Base-by-base conservation (phyloP, 1,140 invertebrate species). In the Zelostemma sp. region DNA sequence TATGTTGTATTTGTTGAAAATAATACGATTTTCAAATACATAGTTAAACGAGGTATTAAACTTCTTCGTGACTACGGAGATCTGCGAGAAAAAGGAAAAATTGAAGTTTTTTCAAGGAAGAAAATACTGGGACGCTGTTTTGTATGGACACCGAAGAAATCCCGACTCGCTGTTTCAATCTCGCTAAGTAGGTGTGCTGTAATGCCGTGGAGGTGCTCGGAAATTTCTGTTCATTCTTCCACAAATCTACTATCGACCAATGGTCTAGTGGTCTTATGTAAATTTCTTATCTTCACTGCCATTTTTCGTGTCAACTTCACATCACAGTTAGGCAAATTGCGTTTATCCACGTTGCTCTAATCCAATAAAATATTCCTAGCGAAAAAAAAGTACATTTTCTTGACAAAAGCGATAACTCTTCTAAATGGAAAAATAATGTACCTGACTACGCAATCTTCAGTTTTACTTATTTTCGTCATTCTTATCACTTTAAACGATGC, bases 261-360 rank as follows among this genome's bases (percentile, higher is more conserved):
- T 55, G 49, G 58, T 61, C 62, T 31, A 58, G 21, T 50, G 54
- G 16, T 40, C 35, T 47, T 66, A 66, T 66, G 65, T 71, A 62
- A 66, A 63, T 71, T 71, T 66, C 66, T 71, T 66, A 71, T 66
- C 54, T 51, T 43, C 45, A 55, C 63, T 41, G 63, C 66, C 57
- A 55, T 46, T 71, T 31, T n/a, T 12, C 38, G 63, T 63, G 63
- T 59, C 45, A 51, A 55, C 51, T 63, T 66, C 41, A 47, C 55
- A 45, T 14, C 8, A n/a, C 18, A 18, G 33, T 43, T 57, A 57
- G 12, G 61, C 40, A 61, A 61, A 69, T 25, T 25, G 21, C 21
- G 3, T 8, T 25, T 25, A 25, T 25, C 8, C 8, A 25, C 21
- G 8, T 25, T 25, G n/a, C 21, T 25, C 21, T 25, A 8, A 25